These are phyloP conservation scores for Xylota sylvarum DNA, from an alignment of 2,888 invertebrate genomes.

Conservation along the genomic window DNA sequence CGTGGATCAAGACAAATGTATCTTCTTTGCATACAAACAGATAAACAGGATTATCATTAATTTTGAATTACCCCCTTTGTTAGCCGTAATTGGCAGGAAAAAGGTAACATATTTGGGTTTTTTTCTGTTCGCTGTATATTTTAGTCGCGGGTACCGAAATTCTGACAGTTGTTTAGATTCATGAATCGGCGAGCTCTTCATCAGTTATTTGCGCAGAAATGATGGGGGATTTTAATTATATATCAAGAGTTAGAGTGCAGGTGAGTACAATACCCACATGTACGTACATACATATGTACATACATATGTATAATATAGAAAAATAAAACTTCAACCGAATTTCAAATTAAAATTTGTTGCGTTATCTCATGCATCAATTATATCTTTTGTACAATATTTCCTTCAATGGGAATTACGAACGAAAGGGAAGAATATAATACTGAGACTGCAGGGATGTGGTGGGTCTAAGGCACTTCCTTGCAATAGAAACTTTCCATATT, in stretches of 20 bases:
- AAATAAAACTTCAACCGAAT: too few species aligned
- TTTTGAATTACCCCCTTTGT: conserved; percentile 67
- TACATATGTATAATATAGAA: background rate
- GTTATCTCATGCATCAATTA: too few species aligned
- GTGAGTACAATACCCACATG: background rate
- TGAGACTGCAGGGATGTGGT: too few species aligned
- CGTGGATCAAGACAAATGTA: conserved; percentile 29
- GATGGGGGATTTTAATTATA: conserved; percentile 26
- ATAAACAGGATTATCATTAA: conserved; percentile 64
- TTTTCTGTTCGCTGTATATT: conserved; percentile 34
- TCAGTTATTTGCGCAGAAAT: conserved; percentile 20
- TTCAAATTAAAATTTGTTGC: too few species aligned
- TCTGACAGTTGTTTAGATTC: conserved; percentile 61
- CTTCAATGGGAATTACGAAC: too few species aligned
- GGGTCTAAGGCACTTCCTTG: too few species aligned
- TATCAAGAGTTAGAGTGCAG: conserved; percentile 9
- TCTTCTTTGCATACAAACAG: conserved; percentile 51
- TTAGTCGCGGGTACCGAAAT: conserved; percentile 42
- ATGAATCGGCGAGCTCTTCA: conserved; percentile 14
- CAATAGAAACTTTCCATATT: too few species aligned
- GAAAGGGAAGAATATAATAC: too few species aligned
- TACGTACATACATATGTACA: background rate
- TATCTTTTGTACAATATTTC: too few species aligned
- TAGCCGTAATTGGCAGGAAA: conserved; percentile 48
- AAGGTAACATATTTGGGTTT: conserved; percentile 39